Percentiles rank a stretch among this genome's conserved stretches.
Evolutionary conservation across 2,888 invertebrate species (phyloP).

Genomic region (Ceramica pisi): DNA sequence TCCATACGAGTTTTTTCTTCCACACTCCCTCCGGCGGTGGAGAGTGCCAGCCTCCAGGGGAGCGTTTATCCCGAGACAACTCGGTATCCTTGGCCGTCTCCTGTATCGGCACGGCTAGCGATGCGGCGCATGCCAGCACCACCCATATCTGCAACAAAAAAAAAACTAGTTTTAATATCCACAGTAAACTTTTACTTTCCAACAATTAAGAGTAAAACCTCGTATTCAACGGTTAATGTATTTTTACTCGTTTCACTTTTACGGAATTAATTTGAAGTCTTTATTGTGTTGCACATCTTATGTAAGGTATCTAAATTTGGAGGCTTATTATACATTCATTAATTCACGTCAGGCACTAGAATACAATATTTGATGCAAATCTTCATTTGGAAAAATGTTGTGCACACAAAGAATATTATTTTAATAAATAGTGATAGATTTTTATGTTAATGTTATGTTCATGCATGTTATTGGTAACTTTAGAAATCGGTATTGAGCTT

Average conservation of each 20-base stretch:
- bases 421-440: conserved; percentile 35
- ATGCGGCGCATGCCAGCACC: conserved; percentile 89
- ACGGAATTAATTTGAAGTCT: conserved; percentile 29
- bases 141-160: conserved; percentile 90
- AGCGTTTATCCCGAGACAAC: conserved; percentile 89
- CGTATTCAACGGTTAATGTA: conserved; percentile 30
- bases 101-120: conserved; percentile 80
- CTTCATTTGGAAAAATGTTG: conserved; percentile 10
- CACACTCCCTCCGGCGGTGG: conserved; percentile 92
- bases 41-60: conserved; percentile 90
- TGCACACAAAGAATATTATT: conserved; percentile 26
- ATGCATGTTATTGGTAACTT: conserved; percentile 38
- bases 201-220: conserved; percentile 43
- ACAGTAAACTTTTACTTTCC: conserved; percentile 37
- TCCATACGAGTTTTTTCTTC: conserved; percentile 96
- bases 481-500: conserved; percentile 54
- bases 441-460: conserved; percentile 28
- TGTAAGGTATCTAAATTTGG: conserved; percentile 21
- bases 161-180: conserved; percentile 50
- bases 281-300: conserved; percentile 28
- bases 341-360: conserved; percentile 20
- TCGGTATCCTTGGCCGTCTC: conserved; percentile 77
- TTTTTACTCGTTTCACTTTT: conserved; percentile 52
- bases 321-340: conserved; percentile 29
- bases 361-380: conserved; percentile 35